Base-by-base conservation (phyloP, 2,888 invertebrate genomes). In the Synanthedon myopaeformis region DNA sequence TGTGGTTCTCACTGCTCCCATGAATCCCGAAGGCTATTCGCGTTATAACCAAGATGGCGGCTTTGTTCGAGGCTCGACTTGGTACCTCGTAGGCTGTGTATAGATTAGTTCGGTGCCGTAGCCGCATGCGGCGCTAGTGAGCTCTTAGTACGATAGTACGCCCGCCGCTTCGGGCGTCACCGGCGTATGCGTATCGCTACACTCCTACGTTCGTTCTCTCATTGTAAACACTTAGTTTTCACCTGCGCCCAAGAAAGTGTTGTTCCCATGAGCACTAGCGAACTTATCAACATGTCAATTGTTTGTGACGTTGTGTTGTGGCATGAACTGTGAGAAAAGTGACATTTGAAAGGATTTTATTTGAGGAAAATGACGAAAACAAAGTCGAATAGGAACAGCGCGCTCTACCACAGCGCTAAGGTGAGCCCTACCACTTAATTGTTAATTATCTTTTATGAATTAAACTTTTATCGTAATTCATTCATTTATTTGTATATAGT, bases 401-500 rank as follows among this genome's bases (percentile, higher is more conserved):
- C 93, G 61, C 89, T 93, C 56, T 93, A 90, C 77, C 93, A 93
- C 81, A 91, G 93, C 70, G 92, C 92, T 54, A 93, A 93, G 92
- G 93, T 93, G 74, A 87, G 85, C 69, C 69, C 66, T 61, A 60
- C 50, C n/a, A n/a, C 45, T 45, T 45, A 42, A 45, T 54, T 5
- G 23, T 23, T 23, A 5, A 23, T 52, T 59, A 53, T 1, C 53
- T 48, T 59, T 65, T 63, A 64, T 59, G 60, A 53, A 54, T 41
- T 45, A 45, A 54, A 49, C 41, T 45, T 8, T 48, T 45, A 13
- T 45, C 10, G 35, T 35, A 10, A 35, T 35, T 35, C 3, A 35
- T 35, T 35, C 3, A 10, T 10, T 35, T 35, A 35, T 35, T 35
- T 35, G 8, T 35, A 35, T 35, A 35, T 0, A 6, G 10, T 35